A percentile compares a stretch with the other conserved stretches of the same genome.
These are phyloP conservation scores for Rhipidura dahli DNA, from an alignment of 2,113 vertebrate genomes.

Conservation along the genomic window DNA sequence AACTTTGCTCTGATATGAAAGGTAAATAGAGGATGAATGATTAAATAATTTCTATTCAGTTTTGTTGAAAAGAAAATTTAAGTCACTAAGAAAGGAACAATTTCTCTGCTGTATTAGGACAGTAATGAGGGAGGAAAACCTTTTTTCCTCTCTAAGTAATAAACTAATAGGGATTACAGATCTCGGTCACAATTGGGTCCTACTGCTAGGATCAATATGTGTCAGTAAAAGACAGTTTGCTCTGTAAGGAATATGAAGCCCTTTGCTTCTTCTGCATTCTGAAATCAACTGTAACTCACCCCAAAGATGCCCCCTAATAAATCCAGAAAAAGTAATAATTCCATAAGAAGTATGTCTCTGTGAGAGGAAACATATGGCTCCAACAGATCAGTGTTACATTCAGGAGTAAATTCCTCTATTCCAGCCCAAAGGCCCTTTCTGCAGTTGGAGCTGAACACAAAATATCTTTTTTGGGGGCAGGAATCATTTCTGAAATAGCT, in stretches of 20 bases:
- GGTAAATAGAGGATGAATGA: conserved; percentile 71
- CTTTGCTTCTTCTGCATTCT: neutral
- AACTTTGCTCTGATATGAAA: conserved; percentile 50
- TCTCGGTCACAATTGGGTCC: neutral
- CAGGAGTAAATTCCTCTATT: neutral
- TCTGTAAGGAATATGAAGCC: neutral
- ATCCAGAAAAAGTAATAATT: neutral
- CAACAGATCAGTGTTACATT: neutral
- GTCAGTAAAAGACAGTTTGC: neutral
- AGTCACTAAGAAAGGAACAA: conserved; percentile 5
- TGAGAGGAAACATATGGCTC: neutral
- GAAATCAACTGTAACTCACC: neutral
- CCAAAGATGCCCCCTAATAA: neutral
- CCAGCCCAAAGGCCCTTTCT: neutral
- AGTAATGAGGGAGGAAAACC: neutral
- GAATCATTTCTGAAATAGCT: neutral
- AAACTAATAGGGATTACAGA: neutral
- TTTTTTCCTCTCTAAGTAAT: neutral
- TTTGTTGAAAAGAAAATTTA: conserved; percentile 38
- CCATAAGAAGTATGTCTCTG: neutral
- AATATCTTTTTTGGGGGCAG: neutral
- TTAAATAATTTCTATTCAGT: conserved; percentile 63
- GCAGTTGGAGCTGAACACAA: neutral
- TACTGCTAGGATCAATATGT: neutral
- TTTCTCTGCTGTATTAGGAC: neutral